Base-by-base conservation (phyloP, 2,888 invertebrate genomes). In the Trypoxylon attenuatum region DNA sequence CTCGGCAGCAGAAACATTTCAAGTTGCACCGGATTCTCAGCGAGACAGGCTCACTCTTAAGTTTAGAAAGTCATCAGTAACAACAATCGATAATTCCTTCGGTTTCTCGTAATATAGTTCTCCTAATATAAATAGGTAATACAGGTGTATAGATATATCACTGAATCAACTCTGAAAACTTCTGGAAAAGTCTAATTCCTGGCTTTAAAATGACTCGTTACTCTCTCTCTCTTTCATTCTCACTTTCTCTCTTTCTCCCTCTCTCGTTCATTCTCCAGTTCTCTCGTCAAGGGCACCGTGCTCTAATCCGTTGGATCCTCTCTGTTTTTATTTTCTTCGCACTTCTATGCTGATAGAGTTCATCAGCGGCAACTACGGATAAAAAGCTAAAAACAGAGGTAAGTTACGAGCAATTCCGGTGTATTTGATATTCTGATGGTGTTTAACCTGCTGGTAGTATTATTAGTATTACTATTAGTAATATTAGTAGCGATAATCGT, bases 401-500 rank as follows among this genome's bases (percentile, higher is more conserved):
- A n/a, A n/a, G n/a, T 55, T 39, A 42, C 29, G 41, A 62, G 51
- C 42, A 54, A 38, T n/a, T 46, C 6, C 13, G n/a, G 15, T 51
- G 42, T 16, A 64, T 22, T 46, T 60, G 50, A 55, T 52, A 38
- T 50, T 60, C 42, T 56, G 59, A 52, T 55, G 23, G 38, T 29
- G 1, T 49, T 18, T 25, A 19, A 45, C n/a, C n/a, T n/a, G n/a
- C n/a, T n/a, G n/a, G n/a, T n/a, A n/a, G n/a, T n/a, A n/a, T 16
- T 49, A 46, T 51, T 39, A 45, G 55, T 69, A 69, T 52, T 22
- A 10, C 69, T 63, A 53, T 73, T 23, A 47, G 38, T 38, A 55
- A 46, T 59, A 59, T 57, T 72, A 68, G 53, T 56, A 46, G 49
- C 33, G 50, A 55, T 68, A 72, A 58, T 69, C 42, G 42, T 60